A percentile compares a stretch with the other conserved stretches of the same genome.
Evolutionary conservation across 2,113 vertebrate species (phyloP).

Genomic region (Ascaphus truei): DNA sequence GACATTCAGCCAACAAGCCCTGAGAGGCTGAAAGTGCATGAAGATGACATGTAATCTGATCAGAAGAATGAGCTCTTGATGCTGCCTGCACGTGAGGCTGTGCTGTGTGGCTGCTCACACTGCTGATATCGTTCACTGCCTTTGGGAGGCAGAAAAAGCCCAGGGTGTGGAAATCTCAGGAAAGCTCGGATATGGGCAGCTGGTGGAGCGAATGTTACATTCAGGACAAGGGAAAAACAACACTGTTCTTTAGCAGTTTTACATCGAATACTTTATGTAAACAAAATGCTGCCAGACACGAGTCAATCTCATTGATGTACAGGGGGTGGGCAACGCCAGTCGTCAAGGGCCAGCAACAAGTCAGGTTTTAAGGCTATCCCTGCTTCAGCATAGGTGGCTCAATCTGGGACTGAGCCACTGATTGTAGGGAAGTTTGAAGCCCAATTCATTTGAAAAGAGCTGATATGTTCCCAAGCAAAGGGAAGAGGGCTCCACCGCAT

Average conservation of each 20-base stretch:
- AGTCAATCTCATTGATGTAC: too few relatives aligned
- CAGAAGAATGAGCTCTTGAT: background rate
- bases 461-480: too few relatives aligned
- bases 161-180: background rate
- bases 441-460: too few relatives aligned
- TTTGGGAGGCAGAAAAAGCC: background rate
- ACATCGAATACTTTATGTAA: background rate
- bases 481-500: too few relatives aligned
- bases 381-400: too few relatives aligned
- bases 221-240: background rate
- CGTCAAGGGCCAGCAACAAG: too few relatives aligned
- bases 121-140: background rate
- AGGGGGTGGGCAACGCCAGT: too few relatives aligned
- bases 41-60: background rate
- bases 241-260: background rate
- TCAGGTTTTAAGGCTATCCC: too few relatives aligned
- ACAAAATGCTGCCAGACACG: too few relatives aligned
- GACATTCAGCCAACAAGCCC: background rate
- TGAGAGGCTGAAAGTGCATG: background rate
- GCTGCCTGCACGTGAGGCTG: background rate
- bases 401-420: too few relatives aligned
- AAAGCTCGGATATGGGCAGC: background rate
- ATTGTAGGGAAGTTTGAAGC: too few relatives aligned
- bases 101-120: background rate
- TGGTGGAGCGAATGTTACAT: background rate